Percentiles rank a stretch among this genome's conserved stretches.
phyloP scores from a whole-genome alignment of 2,113 vertebrate genomes.

The Xyliphius kryptos region DNA sequence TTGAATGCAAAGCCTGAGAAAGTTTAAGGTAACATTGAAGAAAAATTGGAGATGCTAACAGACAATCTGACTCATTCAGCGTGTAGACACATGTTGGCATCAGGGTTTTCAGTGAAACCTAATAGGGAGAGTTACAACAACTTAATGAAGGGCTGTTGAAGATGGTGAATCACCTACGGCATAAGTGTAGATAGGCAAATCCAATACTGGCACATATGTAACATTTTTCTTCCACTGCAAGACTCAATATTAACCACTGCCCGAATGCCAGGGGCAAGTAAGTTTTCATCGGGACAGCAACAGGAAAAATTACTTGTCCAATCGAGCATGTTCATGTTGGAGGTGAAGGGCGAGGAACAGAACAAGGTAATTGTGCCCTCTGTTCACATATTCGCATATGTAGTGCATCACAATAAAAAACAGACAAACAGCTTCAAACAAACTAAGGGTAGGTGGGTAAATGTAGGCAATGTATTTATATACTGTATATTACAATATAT shows the following conservation, averaged over 20 bases:
- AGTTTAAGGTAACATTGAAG: background rate
- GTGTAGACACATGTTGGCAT: constrained; percentile 27
- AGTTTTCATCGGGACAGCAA: too few species aligned
- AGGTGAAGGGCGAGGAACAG: too few species aligned
- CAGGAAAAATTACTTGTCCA: background rate
- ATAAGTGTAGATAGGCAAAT: background rate
- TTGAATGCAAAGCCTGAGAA: constrained; percentile 21
- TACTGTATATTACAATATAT: too few species aligned
- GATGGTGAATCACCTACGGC: constrained; percentile 26
- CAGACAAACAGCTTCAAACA: too few species aligned
- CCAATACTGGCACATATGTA: background rate
- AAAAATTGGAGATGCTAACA: constrained; percentile 3
- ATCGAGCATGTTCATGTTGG: too few species aligned
- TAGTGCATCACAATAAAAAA: too few species aligned
- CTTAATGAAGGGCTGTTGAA: constrained; percentile 33
- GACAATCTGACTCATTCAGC: constrained; percentile 15
- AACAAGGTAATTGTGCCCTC: too few species aligned
- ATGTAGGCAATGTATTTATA: too few species aligned
- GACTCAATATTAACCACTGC: too few species aligned
- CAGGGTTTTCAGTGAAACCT: constrained; percentile 12
- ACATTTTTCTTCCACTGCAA: background rate
- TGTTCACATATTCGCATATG: too few species aligned
- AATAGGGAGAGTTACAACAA: constrained; percentile 3
- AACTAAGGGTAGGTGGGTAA: too few species aligned
- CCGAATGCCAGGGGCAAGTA: too few species aligned